phyloP scores from a whole-genome alignment of 2,888 invertebrate genomes.

The Conchocele bisecta region DNA sequence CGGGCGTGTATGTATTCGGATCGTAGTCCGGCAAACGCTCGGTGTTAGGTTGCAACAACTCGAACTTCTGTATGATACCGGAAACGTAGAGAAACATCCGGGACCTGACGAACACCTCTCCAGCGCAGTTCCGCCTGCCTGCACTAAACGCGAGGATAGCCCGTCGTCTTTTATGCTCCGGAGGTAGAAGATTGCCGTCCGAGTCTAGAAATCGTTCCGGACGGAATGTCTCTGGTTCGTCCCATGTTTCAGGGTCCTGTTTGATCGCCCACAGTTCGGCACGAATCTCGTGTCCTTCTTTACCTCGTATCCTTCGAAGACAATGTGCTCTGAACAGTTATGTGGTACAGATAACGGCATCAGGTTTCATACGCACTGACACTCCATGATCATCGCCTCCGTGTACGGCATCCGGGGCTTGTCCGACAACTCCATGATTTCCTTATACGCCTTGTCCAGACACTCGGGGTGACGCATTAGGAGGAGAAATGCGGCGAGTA shows the following conservation, averaged over 20 bases:
- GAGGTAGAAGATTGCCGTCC: slow-evolving; percentile 45
- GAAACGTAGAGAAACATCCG: slow-evolving; percentile 66
- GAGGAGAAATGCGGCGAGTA: background rate
- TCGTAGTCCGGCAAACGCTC: slow-evolving; percentile 6
- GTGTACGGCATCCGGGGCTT: background rate
- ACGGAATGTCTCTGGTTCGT: slow-evolving; percentile 53
- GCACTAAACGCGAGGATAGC: slow-evolving; percentile 58
- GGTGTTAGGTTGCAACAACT: slow-evolving; percentile 5
- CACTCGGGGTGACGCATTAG: background rate
- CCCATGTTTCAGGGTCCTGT: slow-evolving; percentile 50
- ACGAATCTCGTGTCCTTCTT: background rate
- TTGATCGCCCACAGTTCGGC: slow-evolving; percentile 46
- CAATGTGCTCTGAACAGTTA: background rate
- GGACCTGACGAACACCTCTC: slow-evolving; percentile 61
- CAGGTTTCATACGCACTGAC: background rate
- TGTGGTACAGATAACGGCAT: background rate
- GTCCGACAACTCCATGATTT: background rate
- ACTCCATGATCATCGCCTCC: background rate
- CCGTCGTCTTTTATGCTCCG: slow-evolving; percentile 46
- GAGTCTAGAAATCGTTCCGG: slow-evolving; percentile 59
- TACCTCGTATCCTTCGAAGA: background rate
- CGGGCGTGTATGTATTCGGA: slow-evolving; percentile 17
- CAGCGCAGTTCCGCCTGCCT: slow-evolving; percentile 66
- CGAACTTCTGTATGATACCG: slow-evolving; percentile 57
- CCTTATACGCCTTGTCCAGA: background rate